These are phyloP conservation scores for Syritta pipiens DNA, from an alignment of 2,888 invertebrate species.

Conservation along the genomic window DNA sequence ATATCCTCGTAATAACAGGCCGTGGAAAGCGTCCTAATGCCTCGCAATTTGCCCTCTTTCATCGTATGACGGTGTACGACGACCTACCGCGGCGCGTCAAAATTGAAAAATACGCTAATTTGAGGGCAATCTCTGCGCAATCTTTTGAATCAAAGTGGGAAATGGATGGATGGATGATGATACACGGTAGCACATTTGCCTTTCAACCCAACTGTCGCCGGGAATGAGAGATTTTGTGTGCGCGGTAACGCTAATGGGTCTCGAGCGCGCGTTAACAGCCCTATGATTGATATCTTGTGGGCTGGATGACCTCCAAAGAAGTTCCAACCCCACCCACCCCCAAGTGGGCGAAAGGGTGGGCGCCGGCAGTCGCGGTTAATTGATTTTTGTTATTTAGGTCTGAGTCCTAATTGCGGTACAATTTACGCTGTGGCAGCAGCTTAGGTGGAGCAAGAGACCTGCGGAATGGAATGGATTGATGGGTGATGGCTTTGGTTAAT, in stretches of 20 bases:
- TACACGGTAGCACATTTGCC: neutral
- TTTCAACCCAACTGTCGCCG: constrained; percentile 3
- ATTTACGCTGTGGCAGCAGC: constrained; percentile 22
- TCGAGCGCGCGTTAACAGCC: constrained; percentile 51
- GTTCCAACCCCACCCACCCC: neutral
- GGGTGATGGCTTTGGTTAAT: constrained; percentile 31
- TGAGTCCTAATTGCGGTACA: constrained; percentile 56
- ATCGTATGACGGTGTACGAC: constrained; percentile 4
- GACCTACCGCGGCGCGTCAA: constrained; percentile 32
- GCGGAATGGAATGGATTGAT: constrained; percentile 33
- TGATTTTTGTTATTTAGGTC: constrained; percentile 66
- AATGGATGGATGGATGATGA: neutral
- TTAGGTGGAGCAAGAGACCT: constrained; percentile 36
- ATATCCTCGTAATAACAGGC: constrained; percentile 35
- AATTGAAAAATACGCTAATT: constrained; percentile 67
- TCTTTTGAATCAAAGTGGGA: constrained; percentile 38
- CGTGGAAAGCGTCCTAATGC: constrained; percentile 40
- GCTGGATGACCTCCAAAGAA: constrained; percentile 42
- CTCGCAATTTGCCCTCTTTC: constrained; percentile 35
- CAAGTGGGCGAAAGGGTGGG: constrained; percentile 13
- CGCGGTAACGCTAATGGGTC: constrained; percentile 50
- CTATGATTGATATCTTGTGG: constrained; percentile 60
- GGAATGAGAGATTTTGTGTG: constrained; percentile 49
- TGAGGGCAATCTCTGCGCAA: constrained; percentile 56
- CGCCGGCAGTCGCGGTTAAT: constrained; percentile 60